Evolutionary conservation across 2,888 invertebrate species (phyloP).

Genomic region (Lycaena phlaeas): DNA sequence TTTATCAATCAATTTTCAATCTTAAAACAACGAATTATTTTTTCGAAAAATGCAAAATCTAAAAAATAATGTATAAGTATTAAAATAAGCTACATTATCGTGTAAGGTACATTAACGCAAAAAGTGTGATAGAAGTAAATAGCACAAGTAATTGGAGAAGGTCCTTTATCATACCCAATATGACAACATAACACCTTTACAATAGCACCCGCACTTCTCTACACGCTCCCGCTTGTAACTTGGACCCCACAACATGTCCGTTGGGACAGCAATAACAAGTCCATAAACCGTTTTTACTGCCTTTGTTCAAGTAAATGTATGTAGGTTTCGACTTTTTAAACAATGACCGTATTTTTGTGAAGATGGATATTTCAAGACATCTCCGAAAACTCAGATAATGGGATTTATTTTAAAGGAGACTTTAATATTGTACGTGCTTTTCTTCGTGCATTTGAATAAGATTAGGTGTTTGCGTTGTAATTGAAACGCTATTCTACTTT

Average conservation of each 20-base stretch:
- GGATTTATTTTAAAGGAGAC: conserved; percentile 27
- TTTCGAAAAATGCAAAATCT: no score
- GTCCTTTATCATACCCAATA: no score
- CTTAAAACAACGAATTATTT: no score
- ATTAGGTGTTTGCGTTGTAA: background rate
- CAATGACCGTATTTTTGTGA: conserved; percentile 66
- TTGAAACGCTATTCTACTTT: no score
- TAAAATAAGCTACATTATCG: no score
- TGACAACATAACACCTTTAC: no score
- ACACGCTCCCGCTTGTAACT: conserved; percentile 16
- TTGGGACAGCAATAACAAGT: conserved; percentile 68
- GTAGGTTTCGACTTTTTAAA: conserved; percentile 71
- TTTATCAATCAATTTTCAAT: no score
- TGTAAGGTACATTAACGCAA: no score
- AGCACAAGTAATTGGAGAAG: no score
- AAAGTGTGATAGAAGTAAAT: no score
- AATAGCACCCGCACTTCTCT: background rate
- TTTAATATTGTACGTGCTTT: conserved; percentile 19
- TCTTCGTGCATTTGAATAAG: conserved; percentile 9
- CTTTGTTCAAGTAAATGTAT: conserved; percentile 71
- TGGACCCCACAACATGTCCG: conserved; percentile 42
- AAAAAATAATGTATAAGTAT: no score
- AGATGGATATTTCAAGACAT: conserved; percentile 48
- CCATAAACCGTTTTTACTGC: conserved; percentile 73
- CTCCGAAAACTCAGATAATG: conserved; percentile 31